Base-by-base conservation (phyloP, 2,797 vertebrate genomes). In the Channallabes apus region DNA sequence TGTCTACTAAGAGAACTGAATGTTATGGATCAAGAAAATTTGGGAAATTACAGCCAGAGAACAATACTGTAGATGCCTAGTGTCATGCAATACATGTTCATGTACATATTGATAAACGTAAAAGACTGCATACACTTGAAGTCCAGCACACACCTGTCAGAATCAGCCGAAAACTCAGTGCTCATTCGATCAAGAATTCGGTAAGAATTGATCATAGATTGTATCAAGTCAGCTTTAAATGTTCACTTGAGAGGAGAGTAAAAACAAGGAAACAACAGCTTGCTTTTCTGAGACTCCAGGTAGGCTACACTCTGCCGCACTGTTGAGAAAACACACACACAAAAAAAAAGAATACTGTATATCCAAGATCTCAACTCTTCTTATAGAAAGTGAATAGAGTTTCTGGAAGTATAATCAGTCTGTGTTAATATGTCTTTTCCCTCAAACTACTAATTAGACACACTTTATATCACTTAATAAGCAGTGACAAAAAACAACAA, bases 241-340 rank as follows among this genome's bases (percentile, higher is more conserved):
- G 22, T 79, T 92, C 73, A 98, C 88, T 98, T 97, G 73, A 98
- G 86, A 0, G 97, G 97, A 0, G 98, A 99, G 91, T 95, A 99
- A 0, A 90, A 59, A 29, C 94, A 88, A 6, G 98, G 96, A 78
- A 96, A 91, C 91, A 99, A 92, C 83, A 99, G 95, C 85, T 93
- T 88, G 64, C 95, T 98, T 87, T 91, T 89, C 91, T 98, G 97
- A 20, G 94, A 94, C 15, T 94, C 92, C 85, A 99, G 92, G 87
- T 96, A 95, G 78, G 51, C 87, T n/a, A 95, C 95, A 3, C 96
- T 97, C 90, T 95, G 93, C 0, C 95, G 94, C 88, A 97, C 98
- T 98, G 91, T 86, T 93, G 92, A 89, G 83, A 93, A 88, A 79
- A 59, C 90, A 75, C 85, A 87, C 8, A n/a, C n/a, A n/a, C n/a